These are phyloP conservation scores for Morphnarchus princeps DNA, from an alignment of 2,113 vertebrate species.

Conservation along the genomic window DNA sequence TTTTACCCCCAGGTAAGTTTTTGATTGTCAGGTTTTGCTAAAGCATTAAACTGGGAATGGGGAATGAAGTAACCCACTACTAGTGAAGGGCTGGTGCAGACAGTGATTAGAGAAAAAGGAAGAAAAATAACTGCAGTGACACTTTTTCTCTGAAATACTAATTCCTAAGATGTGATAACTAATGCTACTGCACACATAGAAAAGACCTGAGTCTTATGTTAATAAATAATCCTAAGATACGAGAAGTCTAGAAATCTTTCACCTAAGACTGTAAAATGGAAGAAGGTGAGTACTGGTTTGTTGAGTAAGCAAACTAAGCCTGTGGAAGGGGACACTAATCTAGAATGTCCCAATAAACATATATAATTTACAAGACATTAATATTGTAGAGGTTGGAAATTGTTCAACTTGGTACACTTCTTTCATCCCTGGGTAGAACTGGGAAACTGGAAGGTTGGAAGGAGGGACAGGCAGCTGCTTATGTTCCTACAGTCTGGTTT, in stretches of 20 bases:
- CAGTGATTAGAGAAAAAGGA: not conserved
- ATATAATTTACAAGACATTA: rapidly evolving
- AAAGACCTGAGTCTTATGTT: not conserved
- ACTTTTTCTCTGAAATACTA: not conserved
- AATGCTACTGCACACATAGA: not conserved
- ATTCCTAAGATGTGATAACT: not conserved
- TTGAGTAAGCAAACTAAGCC: not conserved
- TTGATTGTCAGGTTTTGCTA: not conserved
- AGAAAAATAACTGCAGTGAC: not conserved
- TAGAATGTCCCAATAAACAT: not conserved
- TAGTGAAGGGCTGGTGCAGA: not conserved
- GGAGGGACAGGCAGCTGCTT: not conserved
- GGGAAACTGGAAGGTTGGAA: not conserved
- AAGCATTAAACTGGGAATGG: not conserved
- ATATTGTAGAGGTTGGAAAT: not conserved
- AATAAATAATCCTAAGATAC: not conserved
- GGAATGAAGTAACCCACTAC: not conserved
- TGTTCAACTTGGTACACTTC: not conserved
- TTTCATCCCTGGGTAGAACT: not conserved
- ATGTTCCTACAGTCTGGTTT: not conserved
- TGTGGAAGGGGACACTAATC: not conserved
- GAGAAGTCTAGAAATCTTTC: not conserved
- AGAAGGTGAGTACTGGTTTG: not conserved
- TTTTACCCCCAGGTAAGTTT: not conserved
- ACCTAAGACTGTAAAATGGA: not conserved